Evolutionary conservation across 1,140 invertebrate genomes (phyloP).

Genomic region (Neodiprion lecontei): DNA sequence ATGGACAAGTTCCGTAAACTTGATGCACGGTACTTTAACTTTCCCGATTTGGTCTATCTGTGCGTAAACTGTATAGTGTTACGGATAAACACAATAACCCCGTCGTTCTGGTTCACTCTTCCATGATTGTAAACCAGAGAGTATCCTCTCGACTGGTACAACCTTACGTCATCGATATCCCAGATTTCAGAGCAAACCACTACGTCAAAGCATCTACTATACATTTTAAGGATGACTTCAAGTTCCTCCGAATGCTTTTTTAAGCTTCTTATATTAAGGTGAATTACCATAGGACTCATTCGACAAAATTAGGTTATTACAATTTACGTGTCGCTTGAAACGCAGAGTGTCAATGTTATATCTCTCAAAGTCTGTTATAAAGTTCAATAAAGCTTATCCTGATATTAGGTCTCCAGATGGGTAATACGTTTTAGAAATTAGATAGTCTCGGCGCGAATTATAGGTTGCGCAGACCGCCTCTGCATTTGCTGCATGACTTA

Average conservation of each 20-base stretch:
- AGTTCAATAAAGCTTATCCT: neutral
- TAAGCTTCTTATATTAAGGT: constrained; percentile 1
- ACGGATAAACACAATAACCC: constrained; percentile 8
- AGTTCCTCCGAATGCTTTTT: neutral
- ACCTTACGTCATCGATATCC: neutral
- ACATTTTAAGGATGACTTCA: neutral
- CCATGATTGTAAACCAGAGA: neutral
- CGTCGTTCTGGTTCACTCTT: constrained; percentile 9
- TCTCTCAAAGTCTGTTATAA: neutral
- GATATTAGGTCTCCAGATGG: neutral
- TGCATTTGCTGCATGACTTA: neutral
- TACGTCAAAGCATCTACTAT: neutral
- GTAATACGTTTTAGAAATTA: constrained; percentile 4
- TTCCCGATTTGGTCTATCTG: constrained; percentile 13
- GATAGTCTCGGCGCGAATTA: neutral
- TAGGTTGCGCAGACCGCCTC: neutral
- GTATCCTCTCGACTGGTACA: neutral
- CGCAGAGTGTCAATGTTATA: neutral
- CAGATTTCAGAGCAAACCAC: neutral
- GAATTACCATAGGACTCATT: neutral
- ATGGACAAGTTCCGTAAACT: neutral
- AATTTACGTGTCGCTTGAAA: neutral
- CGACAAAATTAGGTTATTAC: neutral
- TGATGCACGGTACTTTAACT: constrained; percentile 7
- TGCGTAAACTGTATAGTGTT: constrained; percentile 10